A percentile compares a stretch with the other conserved stretches of the same genome.
These are phyloP conservation scores for Pachypeltis micranthus DNA, from an alignment of 1,140 invertebrate genomes.

Conservation along the genomic window DNA sequence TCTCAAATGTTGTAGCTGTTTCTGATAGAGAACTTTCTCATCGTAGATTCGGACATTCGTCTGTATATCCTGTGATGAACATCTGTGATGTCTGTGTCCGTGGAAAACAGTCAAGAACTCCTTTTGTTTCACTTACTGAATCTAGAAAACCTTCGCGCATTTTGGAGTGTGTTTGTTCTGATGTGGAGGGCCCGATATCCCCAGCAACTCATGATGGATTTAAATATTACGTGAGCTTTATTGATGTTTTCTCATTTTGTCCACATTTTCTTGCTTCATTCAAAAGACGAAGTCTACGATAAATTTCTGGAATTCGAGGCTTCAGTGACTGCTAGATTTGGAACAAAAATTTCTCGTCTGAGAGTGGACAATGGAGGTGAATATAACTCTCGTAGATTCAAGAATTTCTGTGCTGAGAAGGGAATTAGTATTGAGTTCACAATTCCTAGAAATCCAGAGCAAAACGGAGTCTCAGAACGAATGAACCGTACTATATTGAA, in stretches of 20 bases:
- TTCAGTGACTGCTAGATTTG: conserved; percentile 31
- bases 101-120: conserved; percentile 27
- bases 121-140: conserved; percentile 24
- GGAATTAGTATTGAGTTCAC: conserved; percentile 32
- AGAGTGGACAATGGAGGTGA: conserved; percentile 37
- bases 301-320: conserved; percentile 32
- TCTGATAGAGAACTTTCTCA: neutral
- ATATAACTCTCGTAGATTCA: conserved; percentile 32
- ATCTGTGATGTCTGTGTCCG: conserved; percentile 28
- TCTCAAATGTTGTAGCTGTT: too few relatives aligned
- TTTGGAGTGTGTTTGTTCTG: conserved; percentile 27
- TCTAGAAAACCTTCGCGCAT: conserved; percentile 17
- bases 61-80: neutral
- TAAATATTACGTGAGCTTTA: conserved; percentile 33
- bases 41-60: neutral
- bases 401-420: conserved; percentile 26
- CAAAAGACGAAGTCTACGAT: conserved; percentile 33
- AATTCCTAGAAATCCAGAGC: conserved; percentile 30
- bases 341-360: conserved; percentile 29
- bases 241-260: conserved; percentile 33
- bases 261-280: conserved; percentile 34
- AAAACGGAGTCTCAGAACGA: conserved; percentile 33
- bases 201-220: conserved; percentile 29
- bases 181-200: conserved; percentile 30
- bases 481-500: conserved; percentile 25